These are phyloP conservation scores for Narcine bancroftii DNA, from an alignment of 2,113 vertebrate genomes.

Conservation along the genomic window DNA sequence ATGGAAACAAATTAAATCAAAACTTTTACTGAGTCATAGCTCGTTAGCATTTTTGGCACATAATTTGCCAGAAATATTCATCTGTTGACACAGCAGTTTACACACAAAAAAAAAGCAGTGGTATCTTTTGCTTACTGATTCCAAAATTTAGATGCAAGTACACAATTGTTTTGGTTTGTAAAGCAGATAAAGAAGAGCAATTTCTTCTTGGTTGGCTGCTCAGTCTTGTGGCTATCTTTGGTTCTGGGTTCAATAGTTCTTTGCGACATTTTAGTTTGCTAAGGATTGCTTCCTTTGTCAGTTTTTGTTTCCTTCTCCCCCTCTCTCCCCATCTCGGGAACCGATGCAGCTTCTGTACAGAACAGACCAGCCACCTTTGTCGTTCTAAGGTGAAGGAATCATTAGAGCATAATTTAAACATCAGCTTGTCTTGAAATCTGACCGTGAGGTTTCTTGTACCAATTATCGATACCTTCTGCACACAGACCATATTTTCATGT, in stretches of 20 bases:
- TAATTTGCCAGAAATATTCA: neutral
- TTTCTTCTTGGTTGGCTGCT: neutral
- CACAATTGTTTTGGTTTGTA: neutral
- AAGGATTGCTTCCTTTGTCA: neutral
- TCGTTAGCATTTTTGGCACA: conserved; percentile 18
- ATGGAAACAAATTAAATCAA: conserved; percentile 6
- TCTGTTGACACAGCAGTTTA: neutral
- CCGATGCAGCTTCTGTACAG: neutral
- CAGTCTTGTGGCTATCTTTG: neutral
- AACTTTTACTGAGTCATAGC: neutral
- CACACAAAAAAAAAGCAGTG: neutral
- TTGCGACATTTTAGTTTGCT: neutral
- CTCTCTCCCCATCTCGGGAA: neutral
- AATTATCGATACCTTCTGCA: neutral
- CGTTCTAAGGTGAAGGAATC: neutral
- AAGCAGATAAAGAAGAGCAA: neutral
- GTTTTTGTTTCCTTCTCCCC: no score
- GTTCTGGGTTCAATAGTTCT: neutral
- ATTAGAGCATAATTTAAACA: neutral
- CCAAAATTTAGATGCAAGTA: neutral
- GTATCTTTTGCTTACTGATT: neutral
- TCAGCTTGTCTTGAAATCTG: neutral
- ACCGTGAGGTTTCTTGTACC: neutral
- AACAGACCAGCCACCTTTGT: neutral
- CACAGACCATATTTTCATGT: neutral